A percentile compares a stretch with the other conserved stretches of the same genome.
Evolutionary conservation across 2,797 vertebrate species (phyloP).

Genomic region (Scarus forsteni): DNA sequence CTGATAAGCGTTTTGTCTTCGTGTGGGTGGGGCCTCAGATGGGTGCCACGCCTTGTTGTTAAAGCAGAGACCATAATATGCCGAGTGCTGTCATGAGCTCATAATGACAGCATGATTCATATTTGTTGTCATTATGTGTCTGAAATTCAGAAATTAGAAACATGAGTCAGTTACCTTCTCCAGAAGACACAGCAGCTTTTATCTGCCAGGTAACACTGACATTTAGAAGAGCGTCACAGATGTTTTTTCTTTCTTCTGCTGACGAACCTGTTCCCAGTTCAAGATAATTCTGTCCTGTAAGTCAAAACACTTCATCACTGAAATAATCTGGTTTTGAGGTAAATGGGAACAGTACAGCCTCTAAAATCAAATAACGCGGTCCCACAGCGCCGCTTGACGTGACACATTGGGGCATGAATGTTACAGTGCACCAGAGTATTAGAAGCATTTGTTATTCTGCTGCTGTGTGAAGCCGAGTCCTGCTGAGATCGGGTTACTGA

Average conservation of each 20-base stretch:
- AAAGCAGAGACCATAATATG: slow-evolving; percentile 37
- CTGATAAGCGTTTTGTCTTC: no score
- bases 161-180: slow-evolving; percentile 1
- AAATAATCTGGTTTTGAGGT: slow-evolving; percentile 57
- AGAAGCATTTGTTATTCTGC: slow-evolving; percentile 48
- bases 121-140: slow-evolving; percentile 12
- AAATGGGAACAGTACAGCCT: slow-evolving; percentile 38
- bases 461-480: slow-evolving; percentile 55
- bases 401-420: slow-evolving; percentile 24
- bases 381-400: slow-evolving; percentile 22
- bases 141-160: slow-evolving; percentile 12
- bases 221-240: not conserved
- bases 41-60: slow-evolving; percentile 14
- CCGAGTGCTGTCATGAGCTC: slow-evolving; percentile 18
- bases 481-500: slow-evolving; percentile 50
- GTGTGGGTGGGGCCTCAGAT: no score
- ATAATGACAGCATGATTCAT: slow-evolving; percentile 17
- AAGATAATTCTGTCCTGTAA: slow-evolving; percentile 22
- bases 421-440: slow-evolving; percentile 34
- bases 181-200: slow-evolving; percentile 16
- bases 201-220: slow-evolving; percentile 31
- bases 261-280: slow-evolving; percentile 16
- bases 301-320: slow-evolving; percentile 53
- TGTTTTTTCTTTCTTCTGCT: slow-evolving; percentile 23
- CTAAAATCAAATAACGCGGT: slow-evolving; percentile 42